A percentile compares a stretch with the other conserved stretches of the same genome.
These are phyloP conservation scores for Cantharis flavilabris DNA, from an alignment of 2,888 invertebrate species.

Conservation along the genomic window DNA sequence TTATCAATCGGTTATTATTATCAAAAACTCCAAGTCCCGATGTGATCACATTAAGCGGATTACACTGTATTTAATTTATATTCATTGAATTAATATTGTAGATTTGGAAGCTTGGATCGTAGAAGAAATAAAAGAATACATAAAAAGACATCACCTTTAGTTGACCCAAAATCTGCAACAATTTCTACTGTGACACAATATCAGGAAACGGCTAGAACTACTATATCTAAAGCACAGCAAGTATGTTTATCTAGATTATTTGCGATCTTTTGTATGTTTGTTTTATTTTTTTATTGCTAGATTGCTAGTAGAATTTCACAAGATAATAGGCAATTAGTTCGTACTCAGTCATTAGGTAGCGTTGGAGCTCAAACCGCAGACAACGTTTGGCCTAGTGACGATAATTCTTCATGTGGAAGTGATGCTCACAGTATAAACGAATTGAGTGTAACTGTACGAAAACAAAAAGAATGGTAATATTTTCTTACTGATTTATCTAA, in stretches of 20 bases:
- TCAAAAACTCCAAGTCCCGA: no score
- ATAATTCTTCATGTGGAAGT: conserved; percentile 54
- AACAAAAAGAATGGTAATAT: conserved; percentile 53
- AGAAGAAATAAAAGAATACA: conserved; percentile 57
- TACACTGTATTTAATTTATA: neutral
- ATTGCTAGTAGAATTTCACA: conserved; percentile 41
- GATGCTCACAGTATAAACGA: conserved; percentile 50
- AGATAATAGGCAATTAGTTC: conserved; percentile 55
- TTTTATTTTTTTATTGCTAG: neutral
- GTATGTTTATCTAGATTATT: conserved; percentile 32
- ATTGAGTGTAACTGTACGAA: conserved; percentile 42
- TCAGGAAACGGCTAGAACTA: conserved; percentile 44
- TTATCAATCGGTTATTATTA: no score
- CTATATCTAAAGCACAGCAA: conserved; percentile 46
- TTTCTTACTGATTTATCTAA: neutral
- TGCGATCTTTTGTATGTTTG: neutral
- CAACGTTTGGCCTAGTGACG: conserved; percentile 54
- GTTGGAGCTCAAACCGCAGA: conserved; percentile 57
- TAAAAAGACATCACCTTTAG: conserved; percentile 49
- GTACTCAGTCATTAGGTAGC: conserved; percentile 65
- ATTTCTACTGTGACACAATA: conserved; percentile 45
- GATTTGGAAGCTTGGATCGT: conserved; percentile 66
- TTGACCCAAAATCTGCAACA: conserved; percentile 50
- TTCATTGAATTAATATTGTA: conserved; percentile 35
- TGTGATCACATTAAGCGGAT: no score